Percentiles rank a stretch among this genome's conserved stretches.
Evolutionary conservation across 2,797 vertebrate genomes (phyloP).

Genomic region (Gymnopithys bicolor): DNA sequence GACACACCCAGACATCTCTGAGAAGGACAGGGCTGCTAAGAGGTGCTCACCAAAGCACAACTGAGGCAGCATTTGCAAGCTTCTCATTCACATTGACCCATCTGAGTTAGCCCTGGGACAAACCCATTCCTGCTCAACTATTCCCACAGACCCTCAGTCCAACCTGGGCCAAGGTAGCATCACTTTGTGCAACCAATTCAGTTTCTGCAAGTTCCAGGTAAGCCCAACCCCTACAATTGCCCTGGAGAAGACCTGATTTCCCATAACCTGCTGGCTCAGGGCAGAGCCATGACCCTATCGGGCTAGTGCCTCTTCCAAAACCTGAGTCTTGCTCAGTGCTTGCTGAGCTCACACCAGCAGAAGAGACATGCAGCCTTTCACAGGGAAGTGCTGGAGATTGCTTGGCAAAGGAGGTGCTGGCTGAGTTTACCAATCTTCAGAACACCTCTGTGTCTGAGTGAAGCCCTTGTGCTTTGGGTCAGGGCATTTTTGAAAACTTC

Average conservation of each 20-base stretch:
- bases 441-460: background rate
- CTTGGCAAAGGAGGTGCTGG: background rate
- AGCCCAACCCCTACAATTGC: background rate
- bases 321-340: background rate
- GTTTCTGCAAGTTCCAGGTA: background rate
- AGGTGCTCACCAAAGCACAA: background rate
- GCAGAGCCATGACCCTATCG: background rate
- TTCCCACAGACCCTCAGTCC: background rate
- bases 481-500: background rate
- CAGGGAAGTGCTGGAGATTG: background rate
- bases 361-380: background rate
- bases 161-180: background rate
- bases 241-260: background rate
- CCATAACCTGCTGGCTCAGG: background rate
- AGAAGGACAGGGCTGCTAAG: background rate
- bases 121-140: background rate
- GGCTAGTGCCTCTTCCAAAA: background rate
- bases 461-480: background rate
- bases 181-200: background rate
- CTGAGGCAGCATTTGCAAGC: background rate
- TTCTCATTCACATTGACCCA: background rate
- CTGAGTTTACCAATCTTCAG: background rate
- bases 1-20: background rate
- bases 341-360: background rate
- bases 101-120: background rate